A percentile compares a stretch with the other conserved stretches of the same genome.
Evolutionary conservation across 2,888 invertebrate species (phyloP).

Genomic region (Acleris emargana): DNA sequence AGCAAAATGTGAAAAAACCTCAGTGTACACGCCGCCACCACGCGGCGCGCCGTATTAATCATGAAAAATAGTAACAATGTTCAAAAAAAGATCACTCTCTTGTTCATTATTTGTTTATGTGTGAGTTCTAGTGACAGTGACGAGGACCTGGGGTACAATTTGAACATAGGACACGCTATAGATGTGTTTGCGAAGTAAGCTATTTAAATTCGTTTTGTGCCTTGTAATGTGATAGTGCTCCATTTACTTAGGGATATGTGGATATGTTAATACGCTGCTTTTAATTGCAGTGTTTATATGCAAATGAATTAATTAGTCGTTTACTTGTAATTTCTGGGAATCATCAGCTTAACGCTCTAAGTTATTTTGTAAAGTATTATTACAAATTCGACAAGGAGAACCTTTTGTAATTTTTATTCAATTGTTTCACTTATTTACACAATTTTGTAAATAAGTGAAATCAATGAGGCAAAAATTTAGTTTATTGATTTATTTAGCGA

Average conservation of each 20-base stretch:
- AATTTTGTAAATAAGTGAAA: no score
- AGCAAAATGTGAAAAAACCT: constrained; percentile 75
- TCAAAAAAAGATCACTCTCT: constrained; percentile 51
- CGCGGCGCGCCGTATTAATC: constrained; percentile 47
- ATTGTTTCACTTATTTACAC: no score
- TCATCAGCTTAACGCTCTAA: not conserved
- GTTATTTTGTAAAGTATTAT: no score
- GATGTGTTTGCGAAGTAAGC: constrained; percentile 80
- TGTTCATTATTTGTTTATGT: constrained; percentile 53
- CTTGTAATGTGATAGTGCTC: constrained; percentile 25
- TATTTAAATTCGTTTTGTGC: constrained; percentile 4
- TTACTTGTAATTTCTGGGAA: not conserved
- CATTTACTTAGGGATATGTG: constrained; percentile 22
- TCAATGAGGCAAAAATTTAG: no score
- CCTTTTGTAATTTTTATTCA: no score
- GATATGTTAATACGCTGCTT: constrained; percentile 11
- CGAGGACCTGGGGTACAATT: constrained; percentile 66
- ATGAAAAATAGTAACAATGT: constrained; percentile 40
- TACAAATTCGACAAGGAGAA: no score
- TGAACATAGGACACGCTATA: constrained; percentile 74
- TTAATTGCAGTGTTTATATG: not conserved
- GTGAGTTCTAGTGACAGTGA: constrained; percentile 58
- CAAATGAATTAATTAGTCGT: no score
- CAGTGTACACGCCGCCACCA: constrained; percentile 62
- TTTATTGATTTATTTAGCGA: no score